These are phyloP conservation scores for Merops nubicus DNA, from an alignment of 2,113 vertebrate species.

Conservation along the genomic window DNA sequence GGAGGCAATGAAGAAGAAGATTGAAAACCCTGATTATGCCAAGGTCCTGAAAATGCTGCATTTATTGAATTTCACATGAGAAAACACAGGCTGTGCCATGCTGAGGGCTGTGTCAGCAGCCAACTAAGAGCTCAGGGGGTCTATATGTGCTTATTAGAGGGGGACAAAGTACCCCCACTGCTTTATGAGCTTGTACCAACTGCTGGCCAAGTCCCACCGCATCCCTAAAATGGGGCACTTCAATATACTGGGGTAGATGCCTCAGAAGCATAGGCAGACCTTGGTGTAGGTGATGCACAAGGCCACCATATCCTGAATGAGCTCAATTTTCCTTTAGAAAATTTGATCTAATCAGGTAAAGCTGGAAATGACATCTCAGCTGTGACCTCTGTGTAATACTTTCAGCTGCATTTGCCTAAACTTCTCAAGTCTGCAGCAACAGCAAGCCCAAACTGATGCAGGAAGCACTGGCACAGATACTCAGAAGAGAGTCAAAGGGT, in stretches of 20 bases:
- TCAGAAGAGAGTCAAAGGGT: background rate
- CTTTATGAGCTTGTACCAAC: background rate
- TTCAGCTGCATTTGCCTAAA: background rate
- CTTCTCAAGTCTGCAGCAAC: background rate
- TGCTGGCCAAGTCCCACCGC: background rate
- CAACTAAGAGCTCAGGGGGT: background rate
- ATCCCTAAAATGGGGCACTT: background rate
- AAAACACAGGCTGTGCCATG: background rate
- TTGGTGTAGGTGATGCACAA: background rate
- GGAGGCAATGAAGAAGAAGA: slow-evolving; percentile 67
- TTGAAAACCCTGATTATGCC: slow-evolving; percentile 60
- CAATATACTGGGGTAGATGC: background rate
- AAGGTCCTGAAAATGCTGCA: slow-evolving; percentile 33
- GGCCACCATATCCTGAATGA: background rate
- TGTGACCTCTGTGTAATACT: background rate
- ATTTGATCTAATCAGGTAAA: background rate
- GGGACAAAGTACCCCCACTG: background rate
- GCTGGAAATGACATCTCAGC: background rate
- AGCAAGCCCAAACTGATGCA: background rate
- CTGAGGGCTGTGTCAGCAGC: slow-evolving; percentile 5
- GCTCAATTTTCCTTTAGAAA: background rate
- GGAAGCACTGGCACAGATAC: background rate
- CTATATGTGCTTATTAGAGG: background rate
- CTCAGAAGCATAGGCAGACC: background rate
- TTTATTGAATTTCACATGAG: slow-evolving; percentile 56